These are phyloP conservation scores for Iphiclides podalirius DNA, from an alignment of 2,888 invertebrate genomes.

Conservation along the genomic window DNA sequence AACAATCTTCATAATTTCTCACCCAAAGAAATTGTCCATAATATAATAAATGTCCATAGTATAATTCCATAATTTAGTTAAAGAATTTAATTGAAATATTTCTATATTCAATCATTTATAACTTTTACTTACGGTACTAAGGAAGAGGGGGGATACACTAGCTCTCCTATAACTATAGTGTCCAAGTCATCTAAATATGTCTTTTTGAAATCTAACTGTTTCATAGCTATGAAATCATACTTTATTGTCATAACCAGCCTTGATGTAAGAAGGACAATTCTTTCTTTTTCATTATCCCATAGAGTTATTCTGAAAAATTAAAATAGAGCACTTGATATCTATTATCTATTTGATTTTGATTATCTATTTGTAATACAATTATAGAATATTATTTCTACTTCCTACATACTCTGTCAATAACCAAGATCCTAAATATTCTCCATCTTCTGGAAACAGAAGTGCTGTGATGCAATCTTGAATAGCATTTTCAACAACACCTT, in stretches of 20 bases:
- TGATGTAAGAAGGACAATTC: constrained; percentile 87
- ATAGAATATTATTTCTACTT: too few species aligned
- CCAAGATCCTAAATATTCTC: constrained; percentile 87
- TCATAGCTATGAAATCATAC: constrained; percentile 92
- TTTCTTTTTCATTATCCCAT: constrained; percentile 93
- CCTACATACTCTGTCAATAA: constrained; percentile 87
- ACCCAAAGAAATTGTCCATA: too few species aligned
- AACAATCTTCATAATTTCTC: too few species aligned
- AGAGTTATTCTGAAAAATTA: constrained; percentile 85
- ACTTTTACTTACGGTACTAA: constrained; percentile 88
- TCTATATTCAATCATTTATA: too few species aligned
- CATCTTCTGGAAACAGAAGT: constrained; percentile 84
- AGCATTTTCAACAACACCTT: constrained; percentile 86
- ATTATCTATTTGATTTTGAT: too few species aligned
- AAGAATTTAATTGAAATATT: too few species aligned
- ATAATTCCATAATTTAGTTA: too few species aligned
- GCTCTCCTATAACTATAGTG: constrained; percentile 86
- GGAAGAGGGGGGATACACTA: constrained; percentile 90
- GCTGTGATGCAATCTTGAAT: constrained; percentile 84
- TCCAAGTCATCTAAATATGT: constrained; percentile 85
- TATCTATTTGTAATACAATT: too few species aligned
- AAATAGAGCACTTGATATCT: neutral
- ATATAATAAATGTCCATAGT: too few species aligned
- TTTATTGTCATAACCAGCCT: constrained; percentile 86
- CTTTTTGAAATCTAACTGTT: constrained; percentile 85